Evolutionary conservation across 2,888 invertebrate genomes (phyloP).

Genomic region (Dicranocentrus wangi): DNA sequence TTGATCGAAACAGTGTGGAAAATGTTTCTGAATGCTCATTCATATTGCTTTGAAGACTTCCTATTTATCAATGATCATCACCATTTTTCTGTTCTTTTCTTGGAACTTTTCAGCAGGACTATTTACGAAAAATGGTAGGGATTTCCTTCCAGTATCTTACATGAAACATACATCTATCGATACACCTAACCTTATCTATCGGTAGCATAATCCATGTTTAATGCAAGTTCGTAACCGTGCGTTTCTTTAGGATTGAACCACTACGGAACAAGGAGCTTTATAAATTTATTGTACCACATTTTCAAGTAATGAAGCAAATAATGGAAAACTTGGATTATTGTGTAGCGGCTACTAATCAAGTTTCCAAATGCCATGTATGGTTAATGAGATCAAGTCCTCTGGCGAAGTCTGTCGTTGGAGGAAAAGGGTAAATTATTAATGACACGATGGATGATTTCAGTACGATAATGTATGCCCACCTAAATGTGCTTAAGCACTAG

Average conservation of each 20-base stretch:
- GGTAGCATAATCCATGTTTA: too few species aligned
- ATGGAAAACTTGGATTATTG: constrained; percentile 70
- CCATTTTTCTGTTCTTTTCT: constrained; percentile 60
- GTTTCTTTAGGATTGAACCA: constrained; percentile 64
- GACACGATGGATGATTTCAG: too few species aligned
- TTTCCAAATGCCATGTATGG: constrained; percentile 66
- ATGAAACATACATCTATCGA: too few species aligned
- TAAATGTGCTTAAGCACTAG: too few species aligned
- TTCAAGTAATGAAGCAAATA: constrained; percentile 51
- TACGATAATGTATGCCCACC: too few species aligned
- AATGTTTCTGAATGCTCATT: constrained; percentile 67
- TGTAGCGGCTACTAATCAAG: constrained; percentile 59
- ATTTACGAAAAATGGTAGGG: constrained; percentile 71
- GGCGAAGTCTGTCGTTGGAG: constrained; percentile 28
- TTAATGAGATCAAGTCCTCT: constrained; percentile 42
- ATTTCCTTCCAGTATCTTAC: too few species aligned
- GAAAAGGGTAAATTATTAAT: too few species aligned
- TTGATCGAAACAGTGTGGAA: constrained; percentile 69
- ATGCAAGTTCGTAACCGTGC: too few species aligned
- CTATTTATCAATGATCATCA: constrained; percentile 67
- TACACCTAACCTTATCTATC: too few species aligned
- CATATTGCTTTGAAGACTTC: constrained; percentile 68
- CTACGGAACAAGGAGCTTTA: constrained; percentile 49
- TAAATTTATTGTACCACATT: constrained; percentile 65
- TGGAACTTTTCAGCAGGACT: constrained; percentile 65